Conservation (phyloP, 2,113 vertebrate genomes). For the Campylorhamphus procurvoides region DNA sequence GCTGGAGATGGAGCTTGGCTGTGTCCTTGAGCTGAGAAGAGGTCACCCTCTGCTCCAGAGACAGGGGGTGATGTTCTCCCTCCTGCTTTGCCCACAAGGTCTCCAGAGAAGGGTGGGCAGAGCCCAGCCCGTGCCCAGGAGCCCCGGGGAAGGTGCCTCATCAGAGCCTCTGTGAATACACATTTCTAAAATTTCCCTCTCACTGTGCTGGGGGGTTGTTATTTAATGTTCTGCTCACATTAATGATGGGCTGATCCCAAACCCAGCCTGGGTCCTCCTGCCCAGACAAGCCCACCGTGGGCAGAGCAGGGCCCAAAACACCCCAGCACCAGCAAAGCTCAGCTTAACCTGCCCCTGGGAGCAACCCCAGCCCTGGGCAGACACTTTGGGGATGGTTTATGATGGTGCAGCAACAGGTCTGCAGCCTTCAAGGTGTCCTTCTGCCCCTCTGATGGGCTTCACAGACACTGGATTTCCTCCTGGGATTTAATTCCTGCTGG, state of each 20-base stretch:
- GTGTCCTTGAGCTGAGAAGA: neutral
- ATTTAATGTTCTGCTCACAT: rapidly evolving
- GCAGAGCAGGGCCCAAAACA: rapidly evolving
- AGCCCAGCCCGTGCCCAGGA: neutral
- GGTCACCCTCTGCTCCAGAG: neutral
- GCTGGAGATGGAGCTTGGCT: rapidly evolving
- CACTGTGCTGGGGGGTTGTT: neutral
- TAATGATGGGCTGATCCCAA: neutral
- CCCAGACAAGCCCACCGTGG: neutral
- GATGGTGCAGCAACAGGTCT: rapidly evolving
- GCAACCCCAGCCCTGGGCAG: neutral
- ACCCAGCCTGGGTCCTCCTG: neutral
- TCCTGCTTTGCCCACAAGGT: neutral
- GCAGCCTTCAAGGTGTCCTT: neutral
- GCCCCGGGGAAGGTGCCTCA: neutral
- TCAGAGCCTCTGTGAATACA: neutral
- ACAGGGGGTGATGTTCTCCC: neutral
- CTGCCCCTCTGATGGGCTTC: rapidly evolving
- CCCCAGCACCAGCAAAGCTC: neutral
- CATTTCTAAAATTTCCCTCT: neutral
- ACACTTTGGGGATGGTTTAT: neutral
- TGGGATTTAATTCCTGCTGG: neutral
- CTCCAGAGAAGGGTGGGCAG: neutral
- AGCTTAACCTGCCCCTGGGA: rapidly evolving
- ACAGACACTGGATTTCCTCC: neutral